A percentile compares a stretch with the other conserved stretches of the same genome.
Conservation (phyloP, 2,888 invertebrate genomes). For the Esperia sulphurella region DNA sequence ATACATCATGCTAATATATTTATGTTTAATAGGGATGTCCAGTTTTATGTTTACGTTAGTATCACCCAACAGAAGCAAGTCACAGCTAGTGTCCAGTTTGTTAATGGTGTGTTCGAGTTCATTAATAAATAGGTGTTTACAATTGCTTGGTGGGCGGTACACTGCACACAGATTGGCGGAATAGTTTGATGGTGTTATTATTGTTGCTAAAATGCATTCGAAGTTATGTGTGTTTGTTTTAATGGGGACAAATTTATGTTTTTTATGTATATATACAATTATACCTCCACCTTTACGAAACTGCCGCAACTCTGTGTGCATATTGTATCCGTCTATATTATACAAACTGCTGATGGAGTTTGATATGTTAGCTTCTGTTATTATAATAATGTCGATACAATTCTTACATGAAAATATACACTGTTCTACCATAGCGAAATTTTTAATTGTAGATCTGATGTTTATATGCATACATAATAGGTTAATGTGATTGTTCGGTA, state of each 20-base stretch:
- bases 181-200: conserved; percentile 2
- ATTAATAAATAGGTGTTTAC: conserved; percentile 1
- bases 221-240: conserved; percentile 7
- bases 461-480: neutral
- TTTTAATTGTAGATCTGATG: neutral
- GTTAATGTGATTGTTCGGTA: neutral
- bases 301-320: conserved; percentile 12
- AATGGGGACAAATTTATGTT: conserved; percentile 11
- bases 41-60: too few relatives aligned
- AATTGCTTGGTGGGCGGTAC: neutral
- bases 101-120: neutral
- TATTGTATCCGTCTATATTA: too few relatives aligned
- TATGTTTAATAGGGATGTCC: too few relatives aligned
- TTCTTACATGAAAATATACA: neutral
- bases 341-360: conserved; percentile 3
- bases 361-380: conserved; percentile 16
- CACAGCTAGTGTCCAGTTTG: too few relatives aligned
- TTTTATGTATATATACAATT: conserved; percentile 13
- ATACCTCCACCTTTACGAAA: conserved; percentile 14
- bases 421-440: neutral
- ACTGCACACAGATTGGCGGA: neutral
- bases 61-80: too few relatives aligned
- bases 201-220: conserved; percentile 10
- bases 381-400: conserved; percentile 10
- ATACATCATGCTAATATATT: too few relatives aligned